Evolutionary conservation across 2,113 vertebrate genomes (phyloP).

Genomic region (Tor tambroides): DNA sequence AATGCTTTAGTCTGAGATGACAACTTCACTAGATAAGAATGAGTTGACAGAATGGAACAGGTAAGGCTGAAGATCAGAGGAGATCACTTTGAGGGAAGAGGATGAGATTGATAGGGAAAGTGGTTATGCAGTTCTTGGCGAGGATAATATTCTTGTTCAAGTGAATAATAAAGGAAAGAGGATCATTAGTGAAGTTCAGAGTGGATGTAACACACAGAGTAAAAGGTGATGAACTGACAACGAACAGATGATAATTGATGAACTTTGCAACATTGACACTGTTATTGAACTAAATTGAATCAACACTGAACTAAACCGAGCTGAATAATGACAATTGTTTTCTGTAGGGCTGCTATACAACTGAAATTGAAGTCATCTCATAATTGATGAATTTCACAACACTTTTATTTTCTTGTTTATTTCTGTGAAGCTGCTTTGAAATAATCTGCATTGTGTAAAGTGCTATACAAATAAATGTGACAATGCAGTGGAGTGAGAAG

Average conservation of each 20-base stretch:
- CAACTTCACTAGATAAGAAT: background rate
- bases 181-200: background rate
- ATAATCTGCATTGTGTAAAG: background rate
- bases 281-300: background rate
- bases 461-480: background rate
- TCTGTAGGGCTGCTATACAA: background rate
- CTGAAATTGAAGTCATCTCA: background rate
- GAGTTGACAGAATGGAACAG: background rate
- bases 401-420: background rate
- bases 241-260: background rate
- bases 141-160: background rate
- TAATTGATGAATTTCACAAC: background rate
- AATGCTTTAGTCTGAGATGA: background rate
- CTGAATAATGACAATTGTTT: conserved; percentile 15
- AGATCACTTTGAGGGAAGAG: background rate
- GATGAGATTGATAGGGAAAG: background rate
- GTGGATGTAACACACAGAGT: background rate
- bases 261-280: background rate
- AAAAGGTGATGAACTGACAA: background rate
- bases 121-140: background rate
- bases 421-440: conserved; percentile 12
- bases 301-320: background rate
- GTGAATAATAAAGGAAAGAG: background rate
- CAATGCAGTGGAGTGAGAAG: background rate
- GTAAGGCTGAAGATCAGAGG: background rate